These are phyloP conservation scores for Arothron firmamentum DNA, from an alignment of 2,113 vertebrate genomes.

Conservation along the genomic window DNA sequence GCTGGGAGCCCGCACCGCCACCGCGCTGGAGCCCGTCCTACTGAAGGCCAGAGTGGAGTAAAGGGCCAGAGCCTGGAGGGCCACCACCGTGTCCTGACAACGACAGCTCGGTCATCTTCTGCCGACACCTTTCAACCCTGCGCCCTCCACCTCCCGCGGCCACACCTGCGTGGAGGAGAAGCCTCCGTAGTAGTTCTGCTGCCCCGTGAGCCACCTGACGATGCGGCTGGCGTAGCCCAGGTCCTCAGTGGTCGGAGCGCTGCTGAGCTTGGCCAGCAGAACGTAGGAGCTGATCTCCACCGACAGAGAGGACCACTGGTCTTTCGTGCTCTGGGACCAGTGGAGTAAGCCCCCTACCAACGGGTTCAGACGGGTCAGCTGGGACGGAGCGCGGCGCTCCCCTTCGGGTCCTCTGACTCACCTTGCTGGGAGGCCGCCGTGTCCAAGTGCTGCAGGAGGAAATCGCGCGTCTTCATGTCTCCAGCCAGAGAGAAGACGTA, in stretches of 20 bases:
- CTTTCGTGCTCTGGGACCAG: slow-evolving; percentile 54
- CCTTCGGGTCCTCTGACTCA: background rate
- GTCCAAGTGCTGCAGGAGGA: slow-evolving; percentile 56
- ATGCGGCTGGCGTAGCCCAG: slow-evolving; percentile 60
- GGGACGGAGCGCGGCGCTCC: background rate
- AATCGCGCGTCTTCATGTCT: slow-evolving; percentile 59
- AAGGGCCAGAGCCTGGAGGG: slow-evolving; percentile 81
- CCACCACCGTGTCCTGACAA: slow-evolving; percentile 79
- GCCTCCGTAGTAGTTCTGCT: slow-evolving; percentile 81
- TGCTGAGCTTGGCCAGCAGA: slow-evolving; percentile 72
- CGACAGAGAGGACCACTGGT: slow-evolving; percentile 53
- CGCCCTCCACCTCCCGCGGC: background rate
- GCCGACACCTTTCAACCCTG: too few relatives aligned
- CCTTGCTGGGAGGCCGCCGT: slow-evolving; percentile 36
- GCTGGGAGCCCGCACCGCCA: slow-evolving; percentile 61
- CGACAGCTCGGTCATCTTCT: too few relatives aligned
- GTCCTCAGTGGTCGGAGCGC: slow-evolving; percentile 37
- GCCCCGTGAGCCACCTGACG: slow-evolving; percentile 74
- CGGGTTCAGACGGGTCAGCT: slow-evolving; percentile 29
- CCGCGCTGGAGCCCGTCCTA: slow-evolving; percentile 31
- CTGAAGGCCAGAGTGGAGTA: slow-evolving; percentile 68
- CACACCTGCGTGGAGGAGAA: slow-evolving; percentile 84
- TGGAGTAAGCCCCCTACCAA: slow-evolving; percentile 50
- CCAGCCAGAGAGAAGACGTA: slow-evolving; percentile 83
- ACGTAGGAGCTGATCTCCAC: slow-evolving; percentile 80